Evolutionary conservation across 2,113 vertebrate species (phyloP).

Genomic region (Pungitius pungitius): DNA sequence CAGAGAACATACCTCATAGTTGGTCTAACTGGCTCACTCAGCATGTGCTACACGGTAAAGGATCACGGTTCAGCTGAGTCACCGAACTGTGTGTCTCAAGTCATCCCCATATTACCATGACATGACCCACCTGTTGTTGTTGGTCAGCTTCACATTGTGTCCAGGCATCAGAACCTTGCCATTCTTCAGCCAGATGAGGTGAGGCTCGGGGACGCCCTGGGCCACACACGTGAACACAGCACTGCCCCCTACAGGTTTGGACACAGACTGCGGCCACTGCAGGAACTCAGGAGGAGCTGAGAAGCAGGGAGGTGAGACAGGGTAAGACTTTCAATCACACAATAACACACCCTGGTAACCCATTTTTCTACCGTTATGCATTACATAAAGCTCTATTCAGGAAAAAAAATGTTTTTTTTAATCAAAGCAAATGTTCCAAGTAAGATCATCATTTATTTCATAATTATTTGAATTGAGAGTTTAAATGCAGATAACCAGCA

Average conservation of each 20-base stretch:
- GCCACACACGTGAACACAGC: slow-evolving; percentile 82
- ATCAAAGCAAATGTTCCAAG: background rate
- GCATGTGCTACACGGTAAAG: no score
- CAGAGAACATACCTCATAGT: background rate
- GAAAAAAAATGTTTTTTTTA: background rate
- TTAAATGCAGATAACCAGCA: background rate
- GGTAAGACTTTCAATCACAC: no score
- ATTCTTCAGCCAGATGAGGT: slow-evolving; percentile 85
- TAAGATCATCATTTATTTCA: background rate
- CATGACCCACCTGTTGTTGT: slow-evolving; percentile 80
- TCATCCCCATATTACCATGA: background rate
- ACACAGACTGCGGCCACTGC: slow-evolving; percentile 85
- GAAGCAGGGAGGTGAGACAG: background rate
- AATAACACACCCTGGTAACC: background rate
- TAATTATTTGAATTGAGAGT: background rate
- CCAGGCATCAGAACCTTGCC: slow-evolving; percentile 80
- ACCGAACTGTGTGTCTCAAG: background rate
- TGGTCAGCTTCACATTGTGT: slow-evolving; percentile 78
- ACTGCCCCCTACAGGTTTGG: slow-evolving; percentile 79
- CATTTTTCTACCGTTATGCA: background rate
- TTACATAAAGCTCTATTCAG: background rate
- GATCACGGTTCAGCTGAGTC: no score
- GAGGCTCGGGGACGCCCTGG: slow-evolving; percentile 80
- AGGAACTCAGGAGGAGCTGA: slow-evolving; percentile 84
- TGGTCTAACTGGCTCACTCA: no score